Evolutionary conservation across 2,797 vertebrate species (phyloP), one percentile per base, ranked within the genome.

Genomic region (Parotocinclus haroldoi): DNA sequence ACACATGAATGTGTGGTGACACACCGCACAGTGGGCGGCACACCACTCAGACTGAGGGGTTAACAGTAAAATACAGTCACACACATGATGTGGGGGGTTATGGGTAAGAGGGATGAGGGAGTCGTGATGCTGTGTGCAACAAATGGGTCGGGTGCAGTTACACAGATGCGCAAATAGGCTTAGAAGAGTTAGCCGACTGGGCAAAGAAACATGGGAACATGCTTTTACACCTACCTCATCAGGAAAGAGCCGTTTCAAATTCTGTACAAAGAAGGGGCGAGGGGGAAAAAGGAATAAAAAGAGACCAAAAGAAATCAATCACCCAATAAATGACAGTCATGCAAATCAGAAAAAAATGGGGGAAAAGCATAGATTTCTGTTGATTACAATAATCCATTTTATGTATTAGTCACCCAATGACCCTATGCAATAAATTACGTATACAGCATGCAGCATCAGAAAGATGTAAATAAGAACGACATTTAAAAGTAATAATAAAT

Each of bases 241-340:
- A 69, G 88, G 89, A 87, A 92, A 85, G 78, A 91, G 88, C 75
- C 89, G 79, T 80, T 92, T 92, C 84, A 92, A 84, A 74, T 87
- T 92, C 89, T 91, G 83, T 66, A 66, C 38, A 72, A 57, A 65
- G 39, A 9, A 54, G 19, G 54, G 14, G 36, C 53, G 18, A 63
- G 12, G n/a, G 18, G 17, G 59, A 36, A 56, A 57, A 66, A 65
- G 27, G 65, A 19, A 66, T 49, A 48, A 27, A 40, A 66, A 14
- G 17, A 54, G 36, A 68, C 61, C 49, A 69, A 52, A 50, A 73
- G 14, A 52, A 11, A 58, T 49, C 10, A 58, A 11, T 56, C 14
- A 64, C 36, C 19, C 44, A 38, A 9, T 48, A 36, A 17, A 44
- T 56, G 13, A 58, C 19, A 40, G 45, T 16, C 8, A 3, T 27